phyloP scores from a whole-genome alignment of 2,888 invertebrate species.

The Sturmia bella region DNA sequence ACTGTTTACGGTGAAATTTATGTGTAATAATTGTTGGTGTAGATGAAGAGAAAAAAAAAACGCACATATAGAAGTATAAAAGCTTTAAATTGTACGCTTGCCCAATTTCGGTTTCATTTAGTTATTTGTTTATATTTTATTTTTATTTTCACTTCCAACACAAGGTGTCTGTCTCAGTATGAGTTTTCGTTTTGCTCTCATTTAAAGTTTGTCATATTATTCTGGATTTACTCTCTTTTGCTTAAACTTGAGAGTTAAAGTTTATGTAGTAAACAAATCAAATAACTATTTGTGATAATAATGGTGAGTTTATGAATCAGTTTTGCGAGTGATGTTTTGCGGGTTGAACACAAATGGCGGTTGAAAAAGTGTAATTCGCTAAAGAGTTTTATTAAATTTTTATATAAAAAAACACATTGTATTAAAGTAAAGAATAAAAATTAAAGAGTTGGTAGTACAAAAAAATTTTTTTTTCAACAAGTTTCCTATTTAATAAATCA shows the following conservation, averaged over 20 bases:
- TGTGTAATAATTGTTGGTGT: slow-evolving; percentile 34
- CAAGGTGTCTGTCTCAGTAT: slow-evolving; percentile 37
- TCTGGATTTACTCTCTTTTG: slow-evolving; percentile 23
- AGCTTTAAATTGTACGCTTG: slow-evolving; percentile 68
- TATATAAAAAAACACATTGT: slow-evolving; percentile 11
- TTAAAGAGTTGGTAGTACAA: not conserved
- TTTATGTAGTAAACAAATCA: slow-evolving; percentile 51
- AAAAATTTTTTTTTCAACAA: not conserved
- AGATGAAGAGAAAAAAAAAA: slow-evolving; percentile 6
- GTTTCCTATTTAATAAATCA: not conserved
- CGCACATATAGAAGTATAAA: slow-evolving; percentile 7
- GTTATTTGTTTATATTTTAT: slow-evolving; percentile 23
- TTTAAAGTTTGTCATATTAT: slow-evolving; percentile 44
- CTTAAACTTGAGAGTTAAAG: slow-evolving; percentile 4
- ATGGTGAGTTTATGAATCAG: slow-evolving; percentile 67
- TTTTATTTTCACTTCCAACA: not conserved
- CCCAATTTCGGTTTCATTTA: slow-evolving; percentile 57
- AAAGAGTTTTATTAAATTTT: not conserved
- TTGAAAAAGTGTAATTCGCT: slow-evolving; percentile 32
- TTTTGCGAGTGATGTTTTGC: slow-evolving; percentile 70
- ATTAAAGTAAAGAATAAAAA: slow-evolving; percentile 14
- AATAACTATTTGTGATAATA: slow-evolving; percentile 65
- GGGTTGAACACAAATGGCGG: slow-evolving; percentile 60
- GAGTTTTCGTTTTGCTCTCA: slow-evolving; percentile 32
- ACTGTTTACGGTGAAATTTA: slow-evolving; percentile 49